Base-by-base conservation (phyloP, 2,888 invertebrate species). In the Tachystola acroxantha region DNA sequence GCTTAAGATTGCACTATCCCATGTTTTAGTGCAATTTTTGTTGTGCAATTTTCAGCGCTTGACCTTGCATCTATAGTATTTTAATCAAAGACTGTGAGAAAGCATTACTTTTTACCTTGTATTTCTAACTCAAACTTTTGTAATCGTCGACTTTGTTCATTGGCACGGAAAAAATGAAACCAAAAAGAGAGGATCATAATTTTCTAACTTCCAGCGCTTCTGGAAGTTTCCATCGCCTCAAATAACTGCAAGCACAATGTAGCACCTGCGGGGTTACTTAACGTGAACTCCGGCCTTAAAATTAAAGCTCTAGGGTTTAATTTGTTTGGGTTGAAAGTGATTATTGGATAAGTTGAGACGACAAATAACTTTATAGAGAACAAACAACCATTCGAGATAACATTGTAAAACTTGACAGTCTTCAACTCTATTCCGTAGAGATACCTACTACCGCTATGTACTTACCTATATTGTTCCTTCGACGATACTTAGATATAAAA, bases 181-280 rank as follows among this genome's bases (percentile, higher is more conserved):
- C 34, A 45, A 55, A 53, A 53, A 52, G 34, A 13, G 39, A 34
- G 32, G 35, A 44, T 45, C 46, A 48, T 43, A 57, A 62, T 48
- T 57, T 28, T 39, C 9, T 28, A 51, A 61, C 49, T 63, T 54
- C 37, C 29, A 40, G 43, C 45, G 47, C 10, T 48, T 61, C 48
- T 22, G 57, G n/a, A 69, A 71, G 57, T 72, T 72, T 45, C 45
- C 53, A 50, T 53, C 55, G 56, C 58, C 61, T 56, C 57, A 43
- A 64, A 65, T 61, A 67, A 65, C 58, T 62, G 63, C 55, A 58
- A 63, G 70, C 62, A 67, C 59, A 64, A 57, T 58, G 9, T 57
- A 50, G 54, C 65, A 74, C 67, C 68, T 68, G 68, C 46, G 64
- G 64, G 65, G 64, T 60, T 63, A 59, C 59, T 65, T 55, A 53